Base-by-base conservation (phyloP, 2,888 invertebrate species). In the Agrochola circellaris region DNA sequence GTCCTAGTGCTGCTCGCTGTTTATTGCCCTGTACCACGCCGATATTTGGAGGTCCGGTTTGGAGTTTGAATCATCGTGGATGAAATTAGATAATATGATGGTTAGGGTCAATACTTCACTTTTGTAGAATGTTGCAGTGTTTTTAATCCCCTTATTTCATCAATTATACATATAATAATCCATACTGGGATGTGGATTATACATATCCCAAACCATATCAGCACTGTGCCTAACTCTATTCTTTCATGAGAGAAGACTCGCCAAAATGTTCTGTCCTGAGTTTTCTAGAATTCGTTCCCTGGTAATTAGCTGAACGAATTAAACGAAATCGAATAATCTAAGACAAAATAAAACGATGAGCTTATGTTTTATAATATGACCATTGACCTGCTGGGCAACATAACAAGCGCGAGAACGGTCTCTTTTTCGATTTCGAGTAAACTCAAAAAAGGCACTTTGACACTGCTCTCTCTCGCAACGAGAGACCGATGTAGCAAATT, bases 1-100 rank as follows among this genome's bases (percentile, higher is more conserved):
- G 64, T 76, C 75, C 79, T 71, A 45, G 38, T 54, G n/a, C 5
- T 38, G 54, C 20, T 20, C 34, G 78, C 75, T 51, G 76, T 78
- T 79, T 73, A 79, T 77, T 61, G 58, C 54, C 34, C 11, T 13
- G 23, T 54, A 34, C 34, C 56, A n/a, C 26, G 42, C 13, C 30
- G 51, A 79, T 83, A 58, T 64, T 62, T 34, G 42, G n/a, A 34
- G 42, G 20, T n/a, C 26, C 6, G 5, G 15, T 48, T 67, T 26
- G 13, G 51, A 72, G 23, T 20, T 42, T 34, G 34, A 62, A 23
- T 62, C 20, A 48, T 58, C 9, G 23, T 38, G 15, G 26, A 26
- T 48, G 15, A 60, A 64, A 64, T 61, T 60, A 34, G 26, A 30
- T 34, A 30, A 30, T 38, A 8, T 30, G 30, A 60, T 15, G 26